Percentiles rank a stretch among this genome's conserved stretches.
phyloP scores from a whole-genome alignment of 2,797 vertebrate species.

The Scyliorhinus canicula region DNA sequence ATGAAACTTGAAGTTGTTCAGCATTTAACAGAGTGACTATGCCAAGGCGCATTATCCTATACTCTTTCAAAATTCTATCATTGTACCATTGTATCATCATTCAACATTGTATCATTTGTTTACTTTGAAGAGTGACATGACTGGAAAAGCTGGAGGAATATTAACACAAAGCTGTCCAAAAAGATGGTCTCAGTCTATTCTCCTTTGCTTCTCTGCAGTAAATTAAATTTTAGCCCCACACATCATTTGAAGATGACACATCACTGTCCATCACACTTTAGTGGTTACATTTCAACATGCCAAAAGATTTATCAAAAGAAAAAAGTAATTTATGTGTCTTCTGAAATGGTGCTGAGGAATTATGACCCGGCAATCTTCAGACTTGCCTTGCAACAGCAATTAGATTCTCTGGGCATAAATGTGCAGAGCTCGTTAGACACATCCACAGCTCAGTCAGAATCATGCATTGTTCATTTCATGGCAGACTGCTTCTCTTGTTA shows the following conservation, averaged over 20 bases:
- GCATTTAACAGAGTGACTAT: neutral
- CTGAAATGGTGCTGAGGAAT: neutral
- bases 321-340: neutral
- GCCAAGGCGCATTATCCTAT: neutral
- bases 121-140: neutral
- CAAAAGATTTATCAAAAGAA: slow-evolving; percentile 22
- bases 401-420: neutral
- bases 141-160: neutral
- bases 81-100: no score
- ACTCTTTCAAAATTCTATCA: neutral
- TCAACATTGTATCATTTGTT: neutral
- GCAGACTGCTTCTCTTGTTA: neutral
- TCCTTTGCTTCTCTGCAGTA: neutral
- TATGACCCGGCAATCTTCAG: neutral
- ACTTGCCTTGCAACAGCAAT: neutral
- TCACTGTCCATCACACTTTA: neutral
- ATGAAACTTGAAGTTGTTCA: neutral
- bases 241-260: neutral
- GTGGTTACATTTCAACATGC: neutral
- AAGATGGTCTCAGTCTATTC: neutral
- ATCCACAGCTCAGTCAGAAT: neutral
- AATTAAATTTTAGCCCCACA: neutral
- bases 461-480: neutral
- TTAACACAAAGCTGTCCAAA: neutral
- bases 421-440: neutral